These are phyloP conservation scores for Hemaris fuciformis DNA, from an alignment of 2,888 invertebrate species.

Conservation along the genomic window DNA sequence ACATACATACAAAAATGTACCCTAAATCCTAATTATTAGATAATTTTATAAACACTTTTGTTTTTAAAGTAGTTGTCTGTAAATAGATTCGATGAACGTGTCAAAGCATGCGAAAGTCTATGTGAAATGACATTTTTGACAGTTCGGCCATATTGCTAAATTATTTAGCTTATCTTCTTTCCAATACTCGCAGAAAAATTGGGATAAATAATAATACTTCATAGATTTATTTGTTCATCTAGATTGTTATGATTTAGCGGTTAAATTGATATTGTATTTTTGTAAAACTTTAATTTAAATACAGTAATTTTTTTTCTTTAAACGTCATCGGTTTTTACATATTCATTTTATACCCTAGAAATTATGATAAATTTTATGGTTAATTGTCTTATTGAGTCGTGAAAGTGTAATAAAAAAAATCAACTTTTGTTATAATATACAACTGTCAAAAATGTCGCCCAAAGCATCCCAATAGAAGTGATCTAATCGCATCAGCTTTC, in stretches of 20 bases:
- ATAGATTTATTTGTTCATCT: too few relatives aligned
- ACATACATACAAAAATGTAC: background rate
- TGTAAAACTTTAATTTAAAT: too few relatives aligned
- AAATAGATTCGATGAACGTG: background rate
- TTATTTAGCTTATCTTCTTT: background rate
- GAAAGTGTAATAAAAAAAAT: too few relatives aligned
- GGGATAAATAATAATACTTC: too few relatives aligned
- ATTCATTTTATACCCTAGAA: too few relatives aligned
- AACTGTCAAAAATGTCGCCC: conserved; percentile 3
- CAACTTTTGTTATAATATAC: too few relatives aligned
- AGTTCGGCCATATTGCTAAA: background rate
- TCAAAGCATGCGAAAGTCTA: background rate
- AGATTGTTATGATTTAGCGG: too few relatives aligned
- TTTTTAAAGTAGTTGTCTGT: background rate
- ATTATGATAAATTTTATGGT: too few relatives aligned
- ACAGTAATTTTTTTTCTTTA: too few relatives aligned
- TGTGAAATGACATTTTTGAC: background rate
- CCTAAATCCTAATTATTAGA: background rate
- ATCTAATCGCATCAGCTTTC: conserved; percentile 7
- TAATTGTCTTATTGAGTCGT: background rate
- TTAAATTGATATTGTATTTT: too few relatives aligned
- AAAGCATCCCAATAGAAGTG: background rate
- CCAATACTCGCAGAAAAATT: background rate
- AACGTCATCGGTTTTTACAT: too few relatives aligned
- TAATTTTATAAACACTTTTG: background rate